phyloP scores from a whole-genome alignment of 1,140 invertebrate species.

The Platorchestia sp. region DNA sequence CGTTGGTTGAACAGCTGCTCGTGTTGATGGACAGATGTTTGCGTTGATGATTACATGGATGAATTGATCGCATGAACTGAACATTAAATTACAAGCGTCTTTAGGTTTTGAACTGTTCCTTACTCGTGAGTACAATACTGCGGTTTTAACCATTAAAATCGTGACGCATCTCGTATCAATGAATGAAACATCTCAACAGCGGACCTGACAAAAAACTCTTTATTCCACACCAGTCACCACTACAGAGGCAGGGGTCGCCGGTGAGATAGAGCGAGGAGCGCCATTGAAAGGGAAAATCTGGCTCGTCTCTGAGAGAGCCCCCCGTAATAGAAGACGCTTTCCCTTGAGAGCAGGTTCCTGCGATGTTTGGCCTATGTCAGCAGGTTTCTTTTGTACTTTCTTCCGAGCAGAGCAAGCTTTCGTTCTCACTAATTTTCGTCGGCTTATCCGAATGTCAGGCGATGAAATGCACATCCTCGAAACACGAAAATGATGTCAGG shows the following conservation, averaged over 20 bases:
- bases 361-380: background rate
- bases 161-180: background rate
- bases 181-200: background rate
- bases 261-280: background rate
- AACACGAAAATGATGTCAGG: background rate
- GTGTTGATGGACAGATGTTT: background rate
- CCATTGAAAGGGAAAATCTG: constrained; percentile 28
- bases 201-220: background rate
- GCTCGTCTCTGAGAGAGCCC: background rate
- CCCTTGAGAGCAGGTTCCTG: constrained; percentile 9
- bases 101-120: background rate
- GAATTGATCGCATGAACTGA: background rate
- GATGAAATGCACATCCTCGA: background rate
- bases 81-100: too few species aligned
- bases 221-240: background rate
- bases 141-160: background rate
- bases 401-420: background rate
- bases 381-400: constrained; percentile 24
- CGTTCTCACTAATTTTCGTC: background rate
- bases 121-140: background rate
- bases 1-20: background rate
- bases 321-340: background rate
- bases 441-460: constrained; percentile 1
- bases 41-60: background rate
- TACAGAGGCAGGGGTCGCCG: background rate